Conservation (phyloP, 2,113 vertebrate species). For the Oryzias javanicus region DNA sequence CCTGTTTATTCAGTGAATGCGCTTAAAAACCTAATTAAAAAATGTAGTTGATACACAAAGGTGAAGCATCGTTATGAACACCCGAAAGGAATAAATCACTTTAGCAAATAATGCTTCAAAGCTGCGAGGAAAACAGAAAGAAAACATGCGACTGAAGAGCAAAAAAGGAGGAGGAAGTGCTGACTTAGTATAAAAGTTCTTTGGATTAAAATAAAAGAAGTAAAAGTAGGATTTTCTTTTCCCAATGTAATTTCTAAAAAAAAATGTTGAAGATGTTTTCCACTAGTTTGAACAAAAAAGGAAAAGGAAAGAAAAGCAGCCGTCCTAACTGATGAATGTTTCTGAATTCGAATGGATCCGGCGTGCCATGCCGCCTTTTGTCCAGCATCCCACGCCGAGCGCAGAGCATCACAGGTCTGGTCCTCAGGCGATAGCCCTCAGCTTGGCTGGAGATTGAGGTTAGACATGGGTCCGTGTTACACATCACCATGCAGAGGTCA, state of each 20-base stretch:
- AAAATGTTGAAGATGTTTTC: too few species aligned
- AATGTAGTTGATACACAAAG: slow-evolving; percentile 10
- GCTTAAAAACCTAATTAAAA: slow-evolving; percentile 7
- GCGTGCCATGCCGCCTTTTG: slow-evolving; percentile 22
- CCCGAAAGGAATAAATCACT: neutral
- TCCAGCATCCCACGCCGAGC: slow-evolving; percentile 31
- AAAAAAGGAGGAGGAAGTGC: neutral
- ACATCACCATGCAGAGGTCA: slow-evolving; percentile 49
- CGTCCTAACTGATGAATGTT: slow-evolving; percentile 20
- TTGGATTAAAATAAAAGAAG: neutral
- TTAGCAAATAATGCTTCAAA: neutral
- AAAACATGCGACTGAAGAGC: neutral
- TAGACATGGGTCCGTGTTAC: slow-evolving; percentile 25
- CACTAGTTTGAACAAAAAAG: neutral
- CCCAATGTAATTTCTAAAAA: too few species aligned
- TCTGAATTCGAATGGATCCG: neutral
- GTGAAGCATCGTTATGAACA: slow-evolving; percentile 12
- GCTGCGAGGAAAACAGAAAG: neutral
- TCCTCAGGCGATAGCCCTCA: slow-evolving; percentile 18
- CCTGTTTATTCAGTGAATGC: slow-evolving; percentile 1
- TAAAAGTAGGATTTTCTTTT: too few species aligned
- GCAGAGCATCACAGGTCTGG: slow-evolving; percentile 5
- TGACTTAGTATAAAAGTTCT: slow-evolving; percentile 1
- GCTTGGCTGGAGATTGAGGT: slow-evolving; percentile 48
- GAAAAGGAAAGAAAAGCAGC: neutral